phyloP scores from a whole-genome alignment of 2,797 vertebrate species.

The Artibeus jamaicensis region DNA sequence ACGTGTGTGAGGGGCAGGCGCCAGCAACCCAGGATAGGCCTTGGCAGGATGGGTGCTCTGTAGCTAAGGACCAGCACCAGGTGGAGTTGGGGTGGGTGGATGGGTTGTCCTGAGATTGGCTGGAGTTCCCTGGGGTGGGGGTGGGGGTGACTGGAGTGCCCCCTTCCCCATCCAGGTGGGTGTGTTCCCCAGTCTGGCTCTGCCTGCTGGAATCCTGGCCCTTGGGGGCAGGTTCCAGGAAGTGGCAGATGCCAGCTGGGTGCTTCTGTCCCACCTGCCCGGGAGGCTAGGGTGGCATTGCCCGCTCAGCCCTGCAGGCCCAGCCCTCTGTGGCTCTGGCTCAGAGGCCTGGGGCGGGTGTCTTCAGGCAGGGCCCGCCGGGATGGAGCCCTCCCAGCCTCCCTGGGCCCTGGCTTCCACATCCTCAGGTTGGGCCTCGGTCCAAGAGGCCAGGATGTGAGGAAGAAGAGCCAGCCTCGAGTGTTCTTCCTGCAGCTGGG shows the following conservation, averaged over 20 bases:
- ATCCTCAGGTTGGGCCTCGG: neutral
- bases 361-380: neutral
- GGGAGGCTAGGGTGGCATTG: accelerated
- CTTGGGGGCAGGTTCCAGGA: neutral
- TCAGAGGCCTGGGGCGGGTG: neutral
- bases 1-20: neutral
- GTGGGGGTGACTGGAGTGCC: neutral
- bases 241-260: neutral
- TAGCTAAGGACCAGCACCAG: accelerated
- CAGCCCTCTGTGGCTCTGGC: neutral
- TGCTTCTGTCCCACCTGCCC: neutral
- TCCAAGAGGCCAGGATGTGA: neutral
- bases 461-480: accelerated
- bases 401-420: neutral
- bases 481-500: neutral
- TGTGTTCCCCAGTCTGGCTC: neutral
- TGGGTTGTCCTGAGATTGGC: neutral
- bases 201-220: neutral
- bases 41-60: neutral
- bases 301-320: neutral
- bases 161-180: neutral
- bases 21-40: neutral
- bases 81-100: accelerated
- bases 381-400: neutral
- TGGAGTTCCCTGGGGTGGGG: neutral